A percentile compares a stretch with the other conserved stretches of the same genome.
Conservation (phyloP, 2,797 vertebrate genomes). For the Dallia pectoralis region DNA sequence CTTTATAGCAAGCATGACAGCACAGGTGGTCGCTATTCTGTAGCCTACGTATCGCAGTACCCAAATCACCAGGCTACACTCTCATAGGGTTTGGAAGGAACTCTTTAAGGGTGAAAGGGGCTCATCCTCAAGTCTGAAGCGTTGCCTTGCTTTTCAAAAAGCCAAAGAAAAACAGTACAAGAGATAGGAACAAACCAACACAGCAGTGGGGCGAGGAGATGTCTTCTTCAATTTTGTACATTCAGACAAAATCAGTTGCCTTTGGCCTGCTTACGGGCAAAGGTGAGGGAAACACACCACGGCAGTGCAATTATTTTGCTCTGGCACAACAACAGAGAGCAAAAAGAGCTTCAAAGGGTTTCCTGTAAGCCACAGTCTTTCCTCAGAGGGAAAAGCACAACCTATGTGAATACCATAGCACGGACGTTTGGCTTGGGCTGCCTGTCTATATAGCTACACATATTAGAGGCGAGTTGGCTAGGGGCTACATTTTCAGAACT, state of each 20-base stretch:
- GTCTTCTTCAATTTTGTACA: slow-evolving; percentile 77
- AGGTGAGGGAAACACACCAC: slow-evolving; percentile 78
- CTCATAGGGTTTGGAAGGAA: background rate
- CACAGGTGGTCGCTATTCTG: background rate
- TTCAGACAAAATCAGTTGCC: slow-evolving; percentile 76
- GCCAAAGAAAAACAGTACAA: slow-evolving; percentile 49
- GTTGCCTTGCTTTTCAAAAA: slow-evolving; percentile 50
- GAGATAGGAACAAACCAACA: slow-evolving; percentile 61
- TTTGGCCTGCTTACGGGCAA: slow-evolving; percentile 80
- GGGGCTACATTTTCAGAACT: slow-evolving; percentile 20
- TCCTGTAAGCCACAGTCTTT: slow-evolving; percentile 69
- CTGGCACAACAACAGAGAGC: slow-evolving; percentile 81
- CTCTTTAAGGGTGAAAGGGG: slow-evolving; percentile 16
- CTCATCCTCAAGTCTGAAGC: slow-evolving; percentile 46
- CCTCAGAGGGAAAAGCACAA: slow-evolving; percentile 69
- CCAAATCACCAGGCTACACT: background rate
- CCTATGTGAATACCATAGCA: slow-evolving; percentile 68
- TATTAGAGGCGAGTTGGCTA: slow-evolving; percentile 28
- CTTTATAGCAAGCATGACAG: background rate
- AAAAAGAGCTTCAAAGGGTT: slow-evolving; percentile 80
- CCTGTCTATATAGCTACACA: slow-evolving; percentile 31
- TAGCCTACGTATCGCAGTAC: background rate
- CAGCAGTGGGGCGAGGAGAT: slow-evolving; percentile 63
- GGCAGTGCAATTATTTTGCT: slow-evolving; percentile 77
- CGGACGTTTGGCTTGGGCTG: slow-evolving; percentile 61